These are phyloP conservation scores for Sebastolobus alascanus DNA, from an alignment of 2,797 vertebrate species.

Conservation along the genomic window DNA sequence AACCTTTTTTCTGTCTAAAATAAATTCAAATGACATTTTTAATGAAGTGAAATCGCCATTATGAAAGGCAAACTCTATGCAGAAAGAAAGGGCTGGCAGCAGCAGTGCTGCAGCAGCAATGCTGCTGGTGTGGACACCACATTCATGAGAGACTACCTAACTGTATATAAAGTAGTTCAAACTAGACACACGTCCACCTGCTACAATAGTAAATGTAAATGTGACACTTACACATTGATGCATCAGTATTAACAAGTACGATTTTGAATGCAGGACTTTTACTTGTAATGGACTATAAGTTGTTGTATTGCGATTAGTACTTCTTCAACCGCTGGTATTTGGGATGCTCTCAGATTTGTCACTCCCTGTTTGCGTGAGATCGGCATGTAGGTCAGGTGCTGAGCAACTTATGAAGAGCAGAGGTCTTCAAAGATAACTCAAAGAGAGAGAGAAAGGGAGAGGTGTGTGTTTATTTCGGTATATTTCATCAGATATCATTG, in stretches of 20 bases:
- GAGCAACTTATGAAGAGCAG: conserved; percentile 44
- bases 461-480: conserved; percentile 65
- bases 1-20: too few species aligned
- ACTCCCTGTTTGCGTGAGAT: conserved; percentile 18
- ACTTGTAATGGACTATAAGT: background rate
- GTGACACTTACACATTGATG: background rate
- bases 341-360: conserved; percentile 24
- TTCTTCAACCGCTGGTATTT: conserved; percentile 9
- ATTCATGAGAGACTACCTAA: too few species aligned
- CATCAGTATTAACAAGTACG: background rate
- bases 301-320: background rate
- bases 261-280: background rate
- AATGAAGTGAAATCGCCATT: too few species aligned
- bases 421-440: conserved; percentile 56
- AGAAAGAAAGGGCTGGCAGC: too few species aligned
- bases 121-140: too few species aligned
- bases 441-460: conserved; percentile 33
- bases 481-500: conserved; percentile 66
- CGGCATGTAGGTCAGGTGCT: conserved; percentile 51
- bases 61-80: too few species aligned
- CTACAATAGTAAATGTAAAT: background rate
- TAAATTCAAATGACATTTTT: too few species aligned
- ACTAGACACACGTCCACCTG: background rate
- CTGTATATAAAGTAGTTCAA: background rate
- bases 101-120: too few species aligned